Evolutionary conservation across 2,113 vertebrate genomes (phyloP), one percentile per base, ranked within the genome.

Genomic region (Colius striatus): DNA sequence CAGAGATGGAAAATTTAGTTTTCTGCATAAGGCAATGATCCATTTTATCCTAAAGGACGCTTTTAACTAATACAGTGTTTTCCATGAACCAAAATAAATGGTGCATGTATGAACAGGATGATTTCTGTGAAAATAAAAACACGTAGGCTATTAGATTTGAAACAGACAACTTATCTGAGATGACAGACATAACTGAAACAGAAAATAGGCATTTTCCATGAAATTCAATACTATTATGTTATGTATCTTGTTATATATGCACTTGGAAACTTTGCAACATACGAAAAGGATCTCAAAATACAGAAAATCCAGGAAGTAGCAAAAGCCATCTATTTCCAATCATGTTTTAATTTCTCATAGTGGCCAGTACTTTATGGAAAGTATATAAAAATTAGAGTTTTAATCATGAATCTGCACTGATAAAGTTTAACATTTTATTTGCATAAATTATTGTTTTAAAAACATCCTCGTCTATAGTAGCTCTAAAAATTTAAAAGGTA

Each of bases 381-480:
- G 48, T 30, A 50, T 16, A 63, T 3, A 16, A 88, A 71, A 76
- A 83, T 43, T 16, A 45, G 13, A 63, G 4, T 72, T 76, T 54
- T 51, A 10, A 68, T 23, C 1, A 2, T 21, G 7, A 94, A 47
- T 72, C 86, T 55, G 29, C 57, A 93, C 8, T 90, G 32, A 58
- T 4, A 63, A 75, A 70, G 16, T 84, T 34, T 67, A 55, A 38
- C 1, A 25, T 13, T 6, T 62, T 58, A 79, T 61, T 75, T 53
- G 8, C 9, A 70, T 32, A 0, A 75, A 51, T 50, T 77, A 73
- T 29, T 83, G 62, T 54, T 86, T 50, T 14, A 5, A 51, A 66
- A 53, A 75, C 21, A 70, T 0, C 0, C 8, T 12, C 2, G 1
- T 1, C 30, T 61, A 10, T 20, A 48, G 34, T 10, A 89, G 30